These are phyloP conservation scores for Grapholita molesta DNA, from an alignment of 1,140 invertebrate genomes.

Conservation along the genomic window DNA sequence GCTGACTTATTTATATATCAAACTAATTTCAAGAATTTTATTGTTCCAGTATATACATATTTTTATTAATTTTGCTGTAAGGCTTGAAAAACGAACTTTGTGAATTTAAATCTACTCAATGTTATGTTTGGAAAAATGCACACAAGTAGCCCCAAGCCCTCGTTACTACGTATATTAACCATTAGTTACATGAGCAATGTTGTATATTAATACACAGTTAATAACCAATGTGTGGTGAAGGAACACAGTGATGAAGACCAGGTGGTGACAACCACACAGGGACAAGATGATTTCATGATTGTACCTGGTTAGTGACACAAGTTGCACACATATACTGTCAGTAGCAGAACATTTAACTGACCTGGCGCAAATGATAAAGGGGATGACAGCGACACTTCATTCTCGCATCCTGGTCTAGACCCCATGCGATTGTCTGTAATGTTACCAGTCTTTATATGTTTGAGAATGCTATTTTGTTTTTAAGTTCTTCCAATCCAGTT, in stretches of 20 bases:
- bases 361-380: conserved; percentile 86
- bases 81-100: not conserved
- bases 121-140: conserved; percentile 5
- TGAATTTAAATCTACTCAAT: not conserved
- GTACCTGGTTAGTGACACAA: conserved; percentile 73
- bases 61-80: too few species aligned
- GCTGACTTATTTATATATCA: too few species aligned
- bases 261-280: conserved; percentile 40
- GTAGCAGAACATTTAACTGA: conserved; percentile 82
- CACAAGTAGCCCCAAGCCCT: not conserved
- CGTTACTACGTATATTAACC: not conserved
- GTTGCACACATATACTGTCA: conserved; percentile 72
- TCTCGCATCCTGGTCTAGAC: conserved; percentile 88
- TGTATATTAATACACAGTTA: conserved; percentile 4
- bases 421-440: conserved; percentile 84
- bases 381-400: conserved; percentile 81
- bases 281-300: conserved; percentile 37
- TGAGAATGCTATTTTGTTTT: not conserved
- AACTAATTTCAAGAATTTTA: too few species aligned
- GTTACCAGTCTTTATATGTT: conserved; percentile 49
- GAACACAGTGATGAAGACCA: conserved; percentile 36
- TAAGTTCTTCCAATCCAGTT: not conserved
- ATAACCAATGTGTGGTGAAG: conserved; percentile 20
- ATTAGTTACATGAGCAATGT: not conserved
- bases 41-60: too few species aligned